Evolutionary conservation across 2,888 invertebrate genomes (phyloP).

Genomic region (Drosophila algonquin): DNA sequence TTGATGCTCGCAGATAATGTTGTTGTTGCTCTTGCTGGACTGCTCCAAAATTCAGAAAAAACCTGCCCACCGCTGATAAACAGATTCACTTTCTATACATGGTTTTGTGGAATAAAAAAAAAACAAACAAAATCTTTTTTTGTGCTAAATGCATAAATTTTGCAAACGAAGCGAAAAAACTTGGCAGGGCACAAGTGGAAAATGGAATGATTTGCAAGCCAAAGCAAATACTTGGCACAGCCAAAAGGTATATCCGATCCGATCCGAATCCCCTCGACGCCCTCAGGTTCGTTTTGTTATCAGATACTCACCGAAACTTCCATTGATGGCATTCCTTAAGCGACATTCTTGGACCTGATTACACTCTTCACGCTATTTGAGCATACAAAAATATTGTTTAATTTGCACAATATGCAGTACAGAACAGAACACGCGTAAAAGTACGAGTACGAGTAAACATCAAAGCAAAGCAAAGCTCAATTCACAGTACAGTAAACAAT

Average conservation of each 20-base stretch:
- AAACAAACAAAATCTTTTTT: slow-evolving; percentile 13
- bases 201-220: slow-evolving; percentile 1
- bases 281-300: background rate
- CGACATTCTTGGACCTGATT: background rate
- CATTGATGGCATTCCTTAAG: background rate
- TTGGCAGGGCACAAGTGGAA: slow-evolving; percentile 1
- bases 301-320: background rate
- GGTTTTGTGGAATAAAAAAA: slow-evolving; percentile 10
- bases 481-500: slow-evolving; percentile 10
- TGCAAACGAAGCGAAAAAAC: slow-evolving; percentile 6
- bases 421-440: background rate
- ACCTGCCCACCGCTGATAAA: background rate
- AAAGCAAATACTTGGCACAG: slow-evolving; percentile 35
- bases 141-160: slow-evolving; percentile 43
- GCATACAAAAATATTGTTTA: slow-evolving; percentile 35
- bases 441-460: slow-evolving; percentile 4
- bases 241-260: slow-evolving; percentile 24
- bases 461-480: slow-evolving; percentile 8
- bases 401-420: slow-evolving; percentile 34
- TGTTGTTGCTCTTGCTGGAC: too few species aligned
- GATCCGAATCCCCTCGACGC: background rate
- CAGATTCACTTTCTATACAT: slow-evolving; percentile 37
- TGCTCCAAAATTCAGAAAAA: background rate
- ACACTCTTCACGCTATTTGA: slow-evolving; percentile 10
- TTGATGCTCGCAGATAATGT: background rate